Percentiles rank a stretch among this genome's conserved stretches.
These are phyloP conservation scores for Eupithecia pulchellata DNA, from an alignment of 2,888 invertebrate genomes.

Conservation along the genomic window DNA sequence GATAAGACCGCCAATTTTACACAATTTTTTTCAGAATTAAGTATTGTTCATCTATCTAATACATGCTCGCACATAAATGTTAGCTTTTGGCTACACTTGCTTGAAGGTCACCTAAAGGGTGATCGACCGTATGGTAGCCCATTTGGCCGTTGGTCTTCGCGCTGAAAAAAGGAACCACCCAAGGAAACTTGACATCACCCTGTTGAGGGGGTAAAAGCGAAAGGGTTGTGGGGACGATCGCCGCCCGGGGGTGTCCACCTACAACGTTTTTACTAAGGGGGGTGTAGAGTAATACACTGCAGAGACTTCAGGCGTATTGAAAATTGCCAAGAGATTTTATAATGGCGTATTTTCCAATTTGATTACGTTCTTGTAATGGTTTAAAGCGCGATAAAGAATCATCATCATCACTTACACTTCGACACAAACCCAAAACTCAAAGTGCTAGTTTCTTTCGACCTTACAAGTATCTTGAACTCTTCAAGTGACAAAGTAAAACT, in stretches of 20 bases:
- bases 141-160: neutral
- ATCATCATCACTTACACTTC: neutral
- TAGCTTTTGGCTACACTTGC: too few relatives aligned
- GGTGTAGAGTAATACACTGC: slow-evolving; percentile 73
- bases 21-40: too few relatives aligned
- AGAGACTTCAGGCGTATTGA: slow-evolving; percentile 60
- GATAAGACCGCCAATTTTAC: too few relatives aligned
- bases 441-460: too few relatives aligned
- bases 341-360: slow-evolving; percentile 48
- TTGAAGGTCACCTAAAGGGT: neutral
- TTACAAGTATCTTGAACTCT: too few relatives aligned
- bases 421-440: neutral
- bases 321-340: slow-evolving; percentile 49
- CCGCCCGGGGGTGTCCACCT: slow-evolving; percentile 80
- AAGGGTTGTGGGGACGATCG: slow-evolving; percentile 84
- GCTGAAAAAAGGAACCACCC: slow-evolving; percentile 21
- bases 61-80: neutral
- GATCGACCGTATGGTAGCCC: neutral
- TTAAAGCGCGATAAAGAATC: slow-evolving; percentile 6
- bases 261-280: slow-evolving; percentile 84
- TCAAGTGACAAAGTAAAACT: too few relatives aligned
- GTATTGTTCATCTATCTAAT: too few relatives aligned
- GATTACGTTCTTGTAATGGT: slow-evolving; percentile 34
- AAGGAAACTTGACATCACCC: slow-evolving; percentile 66
- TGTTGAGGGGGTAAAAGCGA: slow-evolving; percentile 83